A percentile compares a stretch with the other conserved stretches of the same genome.
These are phyloP conservation scores for Styela clava DNA, from an alignment of 23 tunicate genomes.

Conservation along the genomic window DNA sequence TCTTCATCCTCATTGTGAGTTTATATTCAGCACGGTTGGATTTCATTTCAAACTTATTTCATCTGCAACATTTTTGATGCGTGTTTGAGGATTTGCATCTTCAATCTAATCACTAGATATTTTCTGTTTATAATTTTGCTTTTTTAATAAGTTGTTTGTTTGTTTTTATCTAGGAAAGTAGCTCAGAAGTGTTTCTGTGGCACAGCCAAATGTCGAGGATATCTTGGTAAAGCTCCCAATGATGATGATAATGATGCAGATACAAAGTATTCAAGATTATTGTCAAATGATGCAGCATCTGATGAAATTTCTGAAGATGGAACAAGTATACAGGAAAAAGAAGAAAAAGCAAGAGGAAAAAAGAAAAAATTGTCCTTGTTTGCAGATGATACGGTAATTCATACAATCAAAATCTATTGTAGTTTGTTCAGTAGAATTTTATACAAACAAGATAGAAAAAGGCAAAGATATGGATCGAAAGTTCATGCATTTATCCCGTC, in stretches of 20 bases:
- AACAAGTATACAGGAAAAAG: slow-evolving; percentile 1
- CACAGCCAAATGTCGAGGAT: slow-evolving; percentile 77
- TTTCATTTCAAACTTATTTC: too few species aligned
- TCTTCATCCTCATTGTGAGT: too few species aligned
- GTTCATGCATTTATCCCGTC: too few species aligned
- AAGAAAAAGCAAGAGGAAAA: slow-evolving; percentile 13
- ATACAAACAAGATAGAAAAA: too few species aligned
- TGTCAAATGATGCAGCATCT: neutral
- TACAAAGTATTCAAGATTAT: neutral
- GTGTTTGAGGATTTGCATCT: too few species aligned
- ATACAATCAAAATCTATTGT: neutral
- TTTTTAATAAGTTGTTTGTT: too few species aligned
- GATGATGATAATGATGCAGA: slow-evolving; percentile 36
- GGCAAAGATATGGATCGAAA: too few species aligned
- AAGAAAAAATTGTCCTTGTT: slow-evolving; percentile 41
- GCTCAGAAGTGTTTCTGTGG: slow-evolving; percentile 93
- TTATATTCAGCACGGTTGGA: too few species aligned
- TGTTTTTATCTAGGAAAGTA: slow-evolving; percentile 53
- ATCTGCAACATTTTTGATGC: too few species aligned
- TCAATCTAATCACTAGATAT: too few species aligned
- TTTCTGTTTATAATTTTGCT: too few species aligned
- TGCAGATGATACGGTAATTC: slow-evolving; percentile 37
- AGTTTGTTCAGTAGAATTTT: too few species aligned
- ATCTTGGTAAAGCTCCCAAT: slow-evolving; percentile 74
- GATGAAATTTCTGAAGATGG: slow-evolving; percentile 12